Evolutionary conservation across 92 coral and sea anemone genomes (phyloP).

Genomic region (Plumapathes pennacea): DNA sequence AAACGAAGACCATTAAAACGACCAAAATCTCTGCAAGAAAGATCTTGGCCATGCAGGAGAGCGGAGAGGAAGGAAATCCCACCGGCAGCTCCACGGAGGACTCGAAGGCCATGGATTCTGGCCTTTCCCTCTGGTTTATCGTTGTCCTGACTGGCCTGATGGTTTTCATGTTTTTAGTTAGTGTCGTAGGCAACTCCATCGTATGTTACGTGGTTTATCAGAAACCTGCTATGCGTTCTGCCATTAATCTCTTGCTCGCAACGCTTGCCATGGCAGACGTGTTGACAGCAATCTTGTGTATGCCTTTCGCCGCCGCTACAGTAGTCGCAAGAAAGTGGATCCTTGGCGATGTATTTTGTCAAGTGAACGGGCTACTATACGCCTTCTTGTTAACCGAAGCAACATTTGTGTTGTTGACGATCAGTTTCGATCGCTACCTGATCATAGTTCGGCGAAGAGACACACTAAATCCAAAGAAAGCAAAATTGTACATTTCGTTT

Average conservation of each 20-base stretch:
- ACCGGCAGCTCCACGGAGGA: conserved; percentile 4
- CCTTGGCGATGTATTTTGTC: conserved; percentile 79
- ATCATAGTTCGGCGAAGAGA: conserved; percentile 86
- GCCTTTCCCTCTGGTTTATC: conserved; percentile 20
- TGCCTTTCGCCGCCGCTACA: conserved; percentile 75
- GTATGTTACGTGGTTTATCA: conserved; percentile 96
- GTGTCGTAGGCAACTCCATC: conserved; percentile 81
- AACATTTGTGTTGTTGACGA: conserved; percentile 79
- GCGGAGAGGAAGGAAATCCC: neutral
- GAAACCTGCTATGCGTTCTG: conserved; percentile 98
- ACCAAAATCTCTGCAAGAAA: too few relatives aligned
- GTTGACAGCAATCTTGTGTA: conserved; percentile 75
- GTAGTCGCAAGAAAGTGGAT: conserved; percentile 79
- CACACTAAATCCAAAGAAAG: conserved; percentile 86
- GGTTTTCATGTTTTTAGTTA: conserved; percentile 69
- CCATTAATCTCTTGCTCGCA: conserved; percentile 85
- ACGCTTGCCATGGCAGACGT: conserved; percentile 93
- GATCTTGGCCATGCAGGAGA: too few relatives aligned
- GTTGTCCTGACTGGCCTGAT: conserved; percentile 48
- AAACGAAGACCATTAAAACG: too few relatives aligned
- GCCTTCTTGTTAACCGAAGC: conserved; percentile 85
- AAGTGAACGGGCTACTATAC: conserved; percentile 75
- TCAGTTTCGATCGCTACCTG: conserved; percentile 86
- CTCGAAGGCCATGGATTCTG: conserved; percentile 5
- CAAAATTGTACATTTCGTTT: conserved; percentile 70